Percentiles rank a stretch among this genome's conserved stretches.
phyloP scores from a whole-genome alignment of 2,113 vertebrate species.

The Uropsilus gracilis region DNA sequence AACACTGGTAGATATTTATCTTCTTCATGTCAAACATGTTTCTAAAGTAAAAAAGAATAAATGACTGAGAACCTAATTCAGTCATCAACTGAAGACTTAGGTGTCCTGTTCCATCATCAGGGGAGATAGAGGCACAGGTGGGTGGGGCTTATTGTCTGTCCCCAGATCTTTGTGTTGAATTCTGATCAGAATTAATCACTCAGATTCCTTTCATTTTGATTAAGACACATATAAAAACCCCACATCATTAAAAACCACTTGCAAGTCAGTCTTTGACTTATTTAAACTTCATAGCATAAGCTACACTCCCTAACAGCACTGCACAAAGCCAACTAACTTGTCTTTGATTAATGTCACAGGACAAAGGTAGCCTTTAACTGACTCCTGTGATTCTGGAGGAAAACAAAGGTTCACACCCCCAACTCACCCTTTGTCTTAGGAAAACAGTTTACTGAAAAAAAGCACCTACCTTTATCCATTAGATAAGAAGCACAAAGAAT shows the following conservation, averaged over 20 bases:
- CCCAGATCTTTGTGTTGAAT: neutral
- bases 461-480: neutral
- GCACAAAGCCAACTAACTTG: neutral
- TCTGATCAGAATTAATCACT: neutral
- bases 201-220: neutral
- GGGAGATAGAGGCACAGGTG: neutral
- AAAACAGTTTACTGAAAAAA: neutral
- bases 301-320: neutral
- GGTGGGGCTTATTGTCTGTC: neutral
- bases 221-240: neutral
- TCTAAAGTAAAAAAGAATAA: neutral
- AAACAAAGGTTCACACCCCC: neutral
- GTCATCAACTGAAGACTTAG: neutral
- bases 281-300: neutral
- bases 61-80: no score
- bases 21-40: neutral
- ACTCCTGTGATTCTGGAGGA: neutral
- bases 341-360: neutral
- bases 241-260: neutral
- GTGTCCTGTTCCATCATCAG: neutral
- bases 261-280: neutral
- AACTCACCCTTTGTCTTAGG: neutral
- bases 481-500: neutral
- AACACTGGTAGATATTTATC: neutral
- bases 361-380: neutral